Conservation (phyloP, 2,888 invertebrate species). For the Noctua pronuba region DNA sequence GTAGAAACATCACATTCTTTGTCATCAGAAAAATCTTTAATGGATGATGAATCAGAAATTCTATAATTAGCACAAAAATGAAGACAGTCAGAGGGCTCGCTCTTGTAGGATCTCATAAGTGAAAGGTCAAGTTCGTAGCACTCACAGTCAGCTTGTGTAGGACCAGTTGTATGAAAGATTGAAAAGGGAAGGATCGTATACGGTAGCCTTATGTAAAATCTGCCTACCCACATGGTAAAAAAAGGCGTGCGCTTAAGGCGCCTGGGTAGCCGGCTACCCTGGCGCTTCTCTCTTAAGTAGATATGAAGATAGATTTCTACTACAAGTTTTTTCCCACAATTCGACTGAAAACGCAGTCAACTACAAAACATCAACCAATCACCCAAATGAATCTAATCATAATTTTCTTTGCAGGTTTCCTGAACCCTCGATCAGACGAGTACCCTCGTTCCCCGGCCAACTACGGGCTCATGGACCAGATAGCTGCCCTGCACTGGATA, state of each 20-base stretch:
- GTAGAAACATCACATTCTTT: background rate
- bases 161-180: background rate
- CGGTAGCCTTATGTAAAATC: background rate
- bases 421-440: constrained; percentile 96
- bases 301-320: background rate
- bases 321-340: background rate
- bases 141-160: background rate
- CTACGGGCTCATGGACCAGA: constrained; percentile 99
- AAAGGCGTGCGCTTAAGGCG: background rate
- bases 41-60: background rate
- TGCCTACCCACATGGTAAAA: background rate
- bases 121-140: background rate
- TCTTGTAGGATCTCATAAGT: background rate
- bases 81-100: background rate
- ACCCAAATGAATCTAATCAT: background rate
- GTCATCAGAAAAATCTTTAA: background rate
- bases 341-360: background rate
- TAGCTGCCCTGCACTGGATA: constrained; percentile 98
- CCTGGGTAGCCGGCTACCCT: too few species aligned
- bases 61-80: background rate
- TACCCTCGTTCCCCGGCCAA: constrained; percentile 97
- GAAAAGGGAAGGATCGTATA: background rate
- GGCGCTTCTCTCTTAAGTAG: too few species aligned
- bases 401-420: constrained; percentile 92
- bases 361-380: background rate